Conservation (phyloP, 2,797 vertebrate genomes). For the Astyanax mexicanus region DNA sequence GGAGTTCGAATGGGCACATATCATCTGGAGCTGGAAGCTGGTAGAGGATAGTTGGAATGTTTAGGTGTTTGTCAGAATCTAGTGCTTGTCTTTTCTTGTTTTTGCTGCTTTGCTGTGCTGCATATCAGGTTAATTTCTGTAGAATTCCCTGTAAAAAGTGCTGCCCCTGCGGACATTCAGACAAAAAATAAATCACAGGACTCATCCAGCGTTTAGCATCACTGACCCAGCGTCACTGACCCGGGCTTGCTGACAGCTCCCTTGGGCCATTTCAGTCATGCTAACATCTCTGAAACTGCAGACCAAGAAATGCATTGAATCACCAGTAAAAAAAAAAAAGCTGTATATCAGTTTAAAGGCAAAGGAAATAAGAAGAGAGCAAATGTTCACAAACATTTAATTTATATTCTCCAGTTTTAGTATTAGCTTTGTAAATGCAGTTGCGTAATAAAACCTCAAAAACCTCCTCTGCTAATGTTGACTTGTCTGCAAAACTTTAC, state of each 20-base stretch:
- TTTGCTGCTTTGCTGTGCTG: neutral
- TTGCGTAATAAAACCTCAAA: no score
- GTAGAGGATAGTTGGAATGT: no score
- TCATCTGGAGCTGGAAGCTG: no score
- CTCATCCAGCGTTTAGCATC: neutral
- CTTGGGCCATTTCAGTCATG: slow-evolving; percentile 3
- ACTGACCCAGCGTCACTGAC: neutral
- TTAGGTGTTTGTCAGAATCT: neutral
- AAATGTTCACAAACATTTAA: no score
- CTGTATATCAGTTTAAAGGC: neutral
- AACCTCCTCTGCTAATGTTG: no score
- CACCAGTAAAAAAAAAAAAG: neutral
- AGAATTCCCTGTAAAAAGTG: neutral
- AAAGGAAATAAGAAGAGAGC: no score
- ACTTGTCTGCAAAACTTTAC: no score
- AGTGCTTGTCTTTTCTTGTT: neutral
- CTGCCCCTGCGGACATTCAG: neutral
- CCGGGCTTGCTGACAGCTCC: slow-evolving; percentile 4
- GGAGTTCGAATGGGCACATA: no score
- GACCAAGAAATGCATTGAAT: neutral
- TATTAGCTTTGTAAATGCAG: no score
- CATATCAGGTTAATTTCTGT: neutral
- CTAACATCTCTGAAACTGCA: neutral
- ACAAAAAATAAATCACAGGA: slow-evolving; percentile 1
- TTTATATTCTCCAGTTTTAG: no score